phyloP scores from a whole-genome alignment of 2,797 vertebrate genomes.

The Oreochromis grahami region DNA sequence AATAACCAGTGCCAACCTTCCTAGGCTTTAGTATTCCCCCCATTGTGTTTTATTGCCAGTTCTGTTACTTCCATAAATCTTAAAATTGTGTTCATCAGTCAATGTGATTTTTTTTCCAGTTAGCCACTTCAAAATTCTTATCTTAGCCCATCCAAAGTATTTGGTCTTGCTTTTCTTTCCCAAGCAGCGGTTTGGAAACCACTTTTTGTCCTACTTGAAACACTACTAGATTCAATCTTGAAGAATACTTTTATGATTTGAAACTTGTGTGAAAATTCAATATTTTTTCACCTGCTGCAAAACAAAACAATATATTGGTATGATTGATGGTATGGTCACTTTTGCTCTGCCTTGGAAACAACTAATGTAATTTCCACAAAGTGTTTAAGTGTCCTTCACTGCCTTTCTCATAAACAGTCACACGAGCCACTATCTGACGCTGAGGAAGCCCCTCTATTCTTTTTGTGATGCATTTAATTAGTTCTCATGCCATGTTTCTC shows the following conservation, averaged over 20 bases:
- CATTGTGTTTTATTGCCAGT: not conserved
- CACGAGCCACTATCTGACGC: not conserved
- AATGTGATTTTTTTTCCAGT: not conserved
- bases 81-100: not conserved
- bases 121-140: not conserved
- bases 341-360: not conserved
- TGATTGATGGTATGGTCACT: not conserved
- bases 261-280: not conserved
- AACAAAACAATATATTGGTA: not conserved
- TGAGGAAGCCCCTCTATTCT: not conserved
- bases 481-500: not conserved
- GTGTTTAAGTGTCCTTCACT: not conserved
- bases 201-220: not conserved
- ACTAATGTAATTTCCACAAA: not conserved
- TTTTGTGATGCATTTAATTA: not conserved
- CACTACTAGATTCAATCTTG: not conserved
- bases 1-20: not conserved
- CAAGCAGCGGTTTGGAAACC: not conserved
- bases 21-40: not conserved
- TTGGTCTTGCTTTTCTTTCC: not conserved
- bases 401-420: not conserved
- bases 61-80: not conserved
- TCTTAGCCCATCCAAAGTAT: not conserved
- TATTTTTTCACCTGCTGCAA: not conserved
- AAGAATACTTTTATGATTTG: not conserved